Base-by-base conservation (phyloP, 2,888 invertebrate genomes). In the Drosophila monieri region DNA sequence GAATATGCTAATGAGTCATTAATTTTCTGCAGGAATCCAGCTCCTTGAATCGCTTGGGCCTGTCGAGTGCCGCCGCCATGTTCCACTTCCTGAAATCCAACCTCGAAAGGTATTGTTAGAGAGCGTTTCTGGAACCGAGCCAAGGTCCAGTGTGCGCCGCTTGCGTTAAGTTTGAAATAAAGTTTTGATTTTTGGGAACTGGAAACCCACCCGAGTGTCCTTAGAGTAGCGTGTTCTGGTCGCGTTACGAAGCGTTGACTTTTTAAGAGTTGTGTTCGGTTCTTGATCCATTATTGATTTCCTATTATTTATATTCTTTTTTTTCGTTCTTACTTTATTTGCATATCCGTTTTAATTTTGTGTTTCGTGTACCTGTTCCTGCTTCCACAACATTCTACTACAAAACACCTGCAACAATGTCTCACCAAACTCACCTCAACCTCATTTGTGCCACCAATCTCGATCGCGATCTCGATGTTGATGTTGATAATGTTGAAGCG, bases 41-140 rank as follows among this genome's bases (percentile, higher is more conserved):
- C 73, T 94, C 94, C 67, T 95, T 95, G 80, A 94, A 94, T 47
- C 93, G 94, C 69, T 94, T 95, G 6, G 91, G 94, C 32, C 92
- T 95, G 64, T 92, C 94, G 78, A 95, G 95, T 56, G 84, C 89
- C 23, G 88, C 89, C 15, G 84, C 89, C 53, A 93, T 95, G 85
- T 96, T 90, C 91, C 65, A 91, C 88, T 70, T 92, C 91, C 41
- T 92, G 88, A 80, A 89, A 74, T 86, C 88, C 67, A 85, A 84
- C 76, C 71, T 87, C 53, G 80, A 80, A 76, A 90, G 90, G 91
- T 90, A 90, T 89, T 89, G 89, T 89, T 81, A 76, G 54, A 67
- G 53, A 62, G 76, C 72, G 37, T 61, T 43, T 35, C 57, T 49
- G 51, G 62, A 43, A 44, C 41, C 10, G 2, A 30, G 15, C 21